Percentiles rank a stretch among this genome's conserved stretches.
Conservation (phyloP, 2,113 vertebrate genomes). For the Nestor notabilis region DNA sequence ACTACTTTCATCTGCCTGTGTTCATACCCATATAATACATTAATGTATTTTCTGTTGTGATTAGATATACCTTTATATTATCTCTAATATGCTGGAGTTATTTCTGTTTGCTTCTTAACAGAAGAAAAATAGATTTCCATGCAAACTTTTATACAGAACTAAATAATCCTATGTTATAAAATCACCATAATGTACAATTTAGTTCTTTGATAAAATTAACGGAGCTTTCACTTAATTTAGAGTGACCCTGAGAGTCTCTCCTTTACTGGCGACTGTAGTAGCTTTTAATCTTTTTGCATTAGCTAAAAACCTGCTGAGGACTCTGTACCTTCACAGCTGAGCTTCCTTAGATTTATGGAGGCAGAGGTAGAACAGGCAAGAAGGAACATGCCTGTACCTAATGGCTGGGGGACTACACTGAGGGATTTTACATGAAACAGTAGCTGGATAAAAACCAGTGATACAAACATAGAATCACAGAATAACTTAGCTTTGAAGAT, state of each 20-base stretch:
- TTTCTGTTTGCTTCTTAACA: not conserved
- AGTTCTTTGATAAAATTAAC: constrained; percentile 2
- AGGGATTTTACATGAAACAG: constrained; percentile 65
- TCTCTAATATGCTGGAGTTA: not conserved
- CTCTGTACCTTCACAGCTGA: not conserved
- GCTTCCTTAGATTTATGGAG: constrained; percentile 51
- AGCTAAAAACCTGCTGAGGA: constrained; percentile 15
- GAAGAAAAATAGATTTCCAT: not conserved
- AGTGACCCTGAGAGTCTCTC: not conserved
- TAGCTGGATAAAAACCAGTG: constrained; percentile 58
- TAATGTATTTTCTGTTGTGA: not conserved
- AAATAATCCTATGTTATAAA: not conserved
- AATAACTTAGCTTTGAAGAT: constrained; percentile 66
- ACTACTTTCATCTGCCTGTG: not conserved
- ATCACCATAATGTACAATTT: not conserved
- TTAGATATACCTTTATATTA: not conserved
- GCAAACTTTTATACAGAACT: not conserved
- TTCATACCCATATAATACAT: not conserved
- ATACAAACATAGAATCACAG: constrained; percentile 32
- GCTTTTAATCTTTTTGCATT: constrained; percentile 29
- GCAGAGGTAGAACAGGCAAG: constrained; percentile 35
- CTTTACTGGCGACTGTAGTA: not conserved
- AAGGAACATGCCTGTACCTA: constrained; percentile 45
- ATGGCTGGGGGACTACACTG: constrained; percentile 27
- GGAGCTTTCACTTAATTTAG: not conserved